These are phyloP conservation scores for Rhincodon typus DNA, from an alignment of 2,797 vertebrate species.

Conservation along the genomic window DNA sequence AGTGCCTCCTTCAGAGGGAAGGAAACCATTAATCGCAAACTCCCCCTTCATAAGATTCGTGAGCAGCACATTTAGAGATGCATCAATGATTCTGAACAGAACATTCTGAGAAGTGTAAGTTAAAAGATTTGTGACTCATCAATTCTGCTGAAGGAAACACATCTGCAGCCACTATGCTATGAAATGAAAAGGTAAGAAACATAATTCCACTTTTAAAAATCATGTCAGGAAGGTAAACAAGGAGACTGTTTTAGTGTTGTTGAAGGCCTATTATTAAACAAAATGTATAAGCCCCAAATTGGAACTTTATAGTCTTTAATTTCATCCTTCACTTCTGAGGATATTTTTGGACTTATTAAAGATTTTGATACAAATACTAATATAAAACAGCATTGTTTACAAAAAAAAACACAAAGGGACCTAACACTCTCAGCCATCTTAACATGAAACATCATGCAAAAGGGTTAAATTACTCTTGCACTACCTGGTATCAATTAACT, in stretches of 20 bases:
- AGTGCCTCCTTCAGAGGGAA: background rate
- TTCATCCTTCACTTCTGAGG: background rate
- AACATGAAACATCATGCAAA: slow-evolving; percentile 13
- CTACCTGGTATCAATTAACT: slow-evolving; percentile 57
- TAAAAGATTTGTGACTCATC: background rate
- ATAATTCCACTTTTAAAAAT: background rate
- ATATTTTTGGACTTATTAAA: background rate
- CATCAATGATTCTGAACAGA: background rate
- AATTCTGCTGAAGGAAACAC: background rate
- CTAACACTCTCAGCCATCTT: background rate
- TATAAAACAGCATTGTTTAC: background rate
- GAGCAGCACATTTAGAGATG: too few species aligned
- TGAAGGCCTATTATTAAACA: background rate
- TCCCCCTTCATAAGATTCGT: too few species aligned
- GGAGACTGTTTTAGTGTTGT: background rate
- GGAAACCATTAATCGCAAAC: background rate
- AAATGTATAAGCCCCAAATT: background rate
- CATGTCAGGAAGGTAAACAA: background rate
- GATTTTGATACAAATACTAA: background rate
- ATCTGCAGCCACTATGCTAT: background rate
- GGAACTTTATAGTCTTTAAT: background rate
- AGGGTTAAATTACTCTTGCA: slow-evolving; percentile 57
- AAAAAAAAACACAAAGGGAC: background rate
- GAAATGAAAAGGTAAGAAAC: background rate
- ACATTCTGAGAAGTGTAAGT: background rate